phyloP scores from a whole-genome alignment of 1,140 invertebrate species.

The Oppia nitens region DNA sequence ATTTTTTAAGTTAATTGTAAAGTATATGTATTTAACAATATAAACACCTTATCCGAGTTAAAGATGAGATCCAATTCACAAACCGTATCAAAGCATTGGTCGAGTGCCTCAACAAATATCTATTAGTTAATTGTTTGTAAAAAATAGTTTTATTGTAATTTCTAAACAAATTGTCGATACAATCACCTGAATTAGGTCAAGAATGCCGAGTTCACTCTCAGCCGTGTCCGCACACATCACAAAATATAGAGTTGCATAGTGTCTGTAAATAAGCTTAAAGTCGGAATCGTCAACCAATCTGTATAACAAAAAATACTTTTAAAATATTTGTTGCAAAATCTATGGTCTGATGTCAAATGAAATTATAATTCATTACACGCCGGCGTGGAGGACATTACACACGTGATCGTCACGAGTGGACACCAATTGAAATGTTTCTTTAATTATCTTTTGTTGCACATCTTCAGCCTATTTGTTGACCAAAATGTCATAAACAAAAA shows the following conservation, averaged over 20 bases:
- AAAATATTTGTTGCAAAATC: slow-evolving; percentile 3
- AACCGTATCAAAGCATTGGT: slow-evolving; percentile 99
- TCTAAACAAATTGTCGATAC: neutral
- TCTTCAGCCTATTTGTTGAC: slow-evolving; percentile 64
- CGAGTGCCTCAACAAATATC: slow-evolving; percentile 96
- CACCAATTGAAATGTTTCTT: slow-evolving; percentile 96
- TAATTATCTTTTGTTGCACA: slow-evolving; percentile 97
- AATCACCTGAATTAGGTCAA: slow-evolving; percentile 81
- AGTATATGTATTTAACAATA: neutral
- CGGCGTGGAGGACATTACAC: slow-evolving; percentile 97
- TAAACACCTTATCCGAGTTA: slow-evolving; percentile 78
- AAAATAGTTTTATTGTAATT: neutral
- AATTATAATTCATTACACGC: slow-evolving; percentile 47
- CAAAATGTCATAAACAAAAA: neutral
- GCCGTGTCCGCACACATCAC: slow-evolving; percentile 99
- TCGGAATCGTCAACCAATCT: slow-evolving; percentile 85
- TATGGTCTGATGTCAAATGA: neutral
- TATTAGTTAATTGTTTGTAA: slow-evolving; percentile 20
- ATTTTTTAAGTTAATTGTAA: neutral
- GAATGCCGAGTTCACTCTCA: slow-evolving; percentile 93
- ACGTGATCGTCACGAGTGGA: slow-evolving; percentile 95
- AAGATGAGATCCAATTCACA: slow-evolving; percentile 98
- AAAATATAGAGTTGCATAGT: slow-evolving; percentile 98
- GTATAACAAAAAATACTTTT: neutral
- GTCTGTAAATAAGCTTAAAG: slow-evolving; percentile 94